Evolutionary conservation across 2,888 invertebrate species (phyloP).

Genomic region (Prenolepis imparis): DNA sequence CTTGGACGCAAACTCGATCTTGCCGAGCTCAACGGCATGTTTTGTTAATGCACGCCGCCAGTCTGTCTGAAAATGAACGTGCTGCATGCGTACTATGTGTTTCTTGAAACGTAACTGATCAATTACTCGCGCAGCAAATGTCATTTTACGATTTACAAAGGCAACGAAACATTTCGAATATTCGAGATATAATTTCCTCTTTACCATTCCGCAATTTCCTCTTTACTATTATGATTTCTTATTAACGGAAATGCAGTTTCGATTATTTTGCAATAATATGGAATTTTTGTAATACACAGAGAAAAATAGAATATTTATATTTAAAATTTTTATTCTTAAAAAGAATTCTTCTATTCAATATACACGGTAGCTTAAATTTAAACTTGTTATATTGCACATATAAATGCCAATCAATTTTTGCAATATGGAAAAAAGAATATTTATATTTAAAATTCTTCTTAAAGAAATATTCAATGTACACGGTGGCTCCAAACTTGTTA

Average conservation of each 20-base stretch:
- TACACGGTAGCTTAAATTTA: too few relatives aligned
- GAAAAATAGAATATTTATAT: neutral
- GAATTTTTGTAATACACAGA: neutral
- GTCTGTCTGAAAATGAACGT: constrained; percentile 20
- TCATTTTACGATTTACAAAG: constrained; percentile 6
- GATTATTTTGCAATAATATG: neutral
- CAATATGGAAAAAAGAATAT: neutral
- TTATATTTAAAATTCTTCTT: neutral
- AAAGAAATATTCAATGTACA: neutral
- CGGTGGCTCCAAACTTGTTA: neutral
- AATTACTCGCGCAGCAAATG: constrained; percentile 28
- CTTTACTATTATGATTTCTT: neutral
- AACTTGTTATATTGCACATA: too few relatives aligned
- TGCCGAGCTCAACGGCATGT: constrained; percentile 32
- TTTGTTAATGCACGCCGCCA: constrained; percentile 48
- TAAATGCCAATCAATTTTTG: neutral
- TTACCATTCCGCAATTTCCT: too few relatives aligned
- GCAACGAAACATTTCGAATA: neutral
- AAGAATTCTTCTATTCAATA: too few relatives aligned
- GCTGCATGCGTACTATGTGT: constrained; percentile 3
- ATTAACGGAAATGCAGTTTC: neutral
- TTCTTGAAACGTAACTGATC: constrained; percentile 43
- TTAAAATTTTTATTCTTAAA: neutral
- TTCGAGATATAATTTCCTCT: neutral
- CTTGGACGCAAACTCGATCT: constrained; percentile 42